Percentiles rank a stretch among this genome's conserved stretches.
phyloP scores from a whole-genome alignment of 2,888 invertebrate species.

The Pseudanteris insignis region DNA sequence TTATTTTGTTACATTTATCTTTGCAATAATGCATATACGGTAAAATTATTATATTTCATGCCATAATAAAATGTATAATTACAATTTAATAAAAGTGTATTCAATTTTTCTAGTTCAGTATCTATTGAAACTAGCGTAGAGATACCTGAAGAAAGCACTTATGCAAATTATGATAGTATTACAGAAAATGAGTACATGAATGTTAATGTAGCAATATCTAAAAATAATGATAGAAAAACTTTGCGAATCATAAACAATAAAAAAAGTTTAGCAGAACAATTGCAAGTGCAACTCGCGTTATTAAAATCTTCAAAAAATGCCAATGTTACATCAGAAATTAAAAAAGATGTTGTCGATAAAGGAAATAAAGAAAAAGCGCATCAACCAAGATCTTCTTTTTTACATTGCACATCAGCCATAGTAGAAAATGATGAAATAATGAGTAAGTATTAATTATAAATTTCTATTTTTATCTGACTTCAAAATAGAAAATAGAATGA shows the following conservation, averaged over 20 bases:
- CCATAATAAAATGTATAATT: no score
- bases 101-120: conserved; percentile 5
- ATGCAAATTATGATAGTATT: conserved; percentile 52
- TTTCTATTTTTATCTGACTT: conserved; percentile 3
- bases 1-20: no score
- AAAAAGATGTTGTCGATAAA: conserved; percentile 13
- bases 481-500: no score
- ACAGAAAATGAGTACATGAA: conserved; percentile 46
- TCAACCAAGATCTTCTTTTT: conserved; percentile 53
- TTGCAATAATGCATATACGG: no score
- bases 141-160: conserved; percentile 51
- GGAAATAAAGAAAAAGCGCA: not conserved
- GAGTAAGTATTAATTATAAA: conserved; percentile 45
- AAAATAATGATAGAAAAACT: no score
- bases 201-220: conserved; percentile 4
- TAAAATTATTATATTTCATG: no score
- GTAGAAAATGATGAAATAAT: not conserved
- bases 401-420: conserved; percentile 47
- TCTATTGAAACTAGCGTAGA: conserved; percentile 16
- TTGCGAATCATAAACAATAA: no score
- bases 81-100: no score
- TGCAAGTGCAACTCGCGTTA: conserved; percentile 52
- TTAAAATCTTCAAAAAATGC: conserved; percentile 4
- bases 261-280: conserved; percentile 52
- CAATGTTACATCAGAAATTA: conserved; percentile 4